Evolutionary conservation across 2,888 invertebrate genomes (phyloP), one percentile per base, ranked within the genome.

Genomic region (Iselma pallidipennis): DNA sequence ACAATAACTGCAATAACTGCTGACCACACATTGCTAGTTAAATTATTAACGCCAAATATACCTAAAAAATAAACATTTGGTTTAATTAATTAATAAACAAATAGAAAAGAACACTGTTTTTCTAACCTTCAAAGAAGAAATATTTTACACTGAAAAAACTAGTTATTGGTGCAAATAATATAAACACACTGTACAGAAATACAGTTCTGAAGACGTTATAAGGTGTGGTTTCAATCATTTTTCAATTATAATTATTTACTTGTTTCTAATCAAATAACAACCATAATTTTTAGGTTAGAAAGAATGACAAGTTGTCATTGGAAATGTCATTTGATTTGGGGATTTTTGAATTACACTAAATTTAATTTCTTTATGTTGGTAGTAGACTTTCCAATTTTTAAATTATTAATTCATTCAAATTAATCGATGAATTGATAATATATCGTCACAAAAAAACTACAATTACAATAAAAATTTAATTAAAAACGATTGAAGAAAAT

Each of bases 21-120:
- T 3, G 94, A 88, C 78, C 89, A 91, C 29, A 94, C 91, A 79
- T 91, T 93, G 72, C 90, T 90, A 19, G 86, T 84, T 45, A 91
- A 80, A 57, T 76, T 77, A 42, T 81, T 80, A 33, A 84, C 71
- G 33, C 83, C 83, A 21, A 87, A 75, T 21, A 86, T 63, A 61
- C 83, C 87, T 87, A 73, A 63, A 81, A 82, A 42, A 25, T 29
- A 33, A 51, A 50, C 14, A 21, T 48, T 19, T 42, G 14, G 3
- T 21, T 49, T 33, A 25, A 25, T 31, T 9, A 21, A 28, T 16
- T 12, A 23, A 25, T 37, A 26, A 28, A 1, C 52, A 55, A 23
- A 52, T 45, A 33, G 23, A 45, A 21, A n/a, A 53, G 19, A 16
- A n/a, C 14, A 16, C 5, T 23, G 29, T 26, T 31, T 45, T 14